A percentile compares a stretch with the other conserved stretches of the same genome.
Evolutionary conservation across 2,113 vertebrate genomes (phyloP).

Genomic region (Pogona vitticeps): DNA sequence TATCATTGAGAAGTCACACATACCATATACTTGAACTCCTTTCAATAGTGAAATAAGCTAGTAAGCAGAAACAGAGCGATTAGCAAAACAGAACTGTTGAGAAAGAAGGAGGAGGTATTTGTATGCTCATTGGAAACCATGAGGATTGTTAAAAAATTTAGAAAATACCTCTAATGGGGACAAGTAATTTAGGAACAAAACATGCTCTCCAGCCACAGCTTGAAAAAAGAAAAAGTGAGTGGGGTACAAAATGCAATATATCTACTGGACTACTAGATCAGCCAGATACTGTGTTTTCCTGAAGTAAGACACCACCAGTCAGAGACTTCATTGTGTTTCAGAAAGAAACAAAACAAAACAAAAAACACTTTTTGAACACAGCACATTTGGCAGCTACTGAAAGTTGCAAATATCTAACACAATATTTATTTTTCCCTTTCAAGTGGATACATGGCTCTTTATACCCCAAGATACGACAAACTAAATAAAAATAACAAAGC

Average conservation of each 20-base stretch:
- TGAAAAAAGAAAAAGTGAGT: background rate
- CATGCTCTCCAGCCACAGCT: background rate
- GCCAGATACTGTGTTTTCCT: no score
- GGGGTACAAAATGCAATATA: background rate
- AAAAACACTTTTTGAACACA: conserved; percentile 65
- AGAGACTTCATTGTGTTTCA: background rate
- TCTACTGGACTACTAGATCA: background rate
- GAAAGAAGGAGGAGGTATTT: background rate
- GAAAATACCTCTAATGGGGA: background rate
- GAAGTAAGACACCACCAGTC: no score
- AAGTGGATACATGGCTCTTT: background rate
- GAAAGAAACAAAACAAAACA: background rate
- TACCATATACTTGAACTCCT: background rate
- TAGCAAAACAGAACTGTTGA: background rate
- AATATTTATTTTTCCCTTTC: conserved; percentile 29
- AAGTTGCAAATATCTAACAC: conserved; percentile 63
- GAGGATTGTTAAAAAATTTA: background rate
- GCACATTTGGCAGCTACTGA: conserved; percentile 72
- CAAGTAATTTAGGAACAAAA: background rate
- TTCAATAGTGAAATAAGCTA: background rate
- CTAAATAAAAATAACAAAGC: background rate
- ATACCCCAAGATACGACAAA: background rate
- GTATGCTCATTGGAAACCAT: background rate
- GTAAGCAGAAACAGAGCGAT: background rate
- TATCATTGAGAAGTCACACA: background rate